A percentile compares a stretch with the other conserved stretches of the same genome.
Conservation (phyloP, 2,113 vertebrate species). For the Tauraco erythrolophus region DNA sequence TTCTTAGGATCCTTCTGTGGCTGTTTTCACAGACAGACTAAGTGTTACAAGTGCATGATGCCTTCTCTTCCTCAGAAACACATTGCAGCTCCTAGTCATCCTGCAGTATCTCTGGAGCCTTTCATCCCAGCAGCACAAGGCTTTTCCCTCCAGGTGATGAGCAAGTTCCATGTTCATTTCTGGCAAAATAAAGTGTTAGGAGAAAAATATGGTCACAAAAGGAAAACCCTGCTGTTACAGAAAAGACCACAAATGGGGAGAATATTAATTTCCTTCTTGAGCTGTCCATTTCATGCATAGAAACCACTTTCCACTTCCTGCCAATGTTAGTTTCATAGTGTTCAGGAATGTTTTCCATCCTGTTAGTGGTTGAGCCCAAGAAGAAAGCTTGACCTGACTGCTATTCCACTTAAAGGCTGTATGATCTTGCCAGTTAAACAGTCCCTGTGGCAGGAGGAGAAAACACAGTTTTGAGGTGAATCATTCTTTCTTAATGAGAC, state of each 20-base stretch:
- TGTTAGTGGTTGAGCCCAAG: background rate
- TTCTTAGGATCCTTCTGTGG: background rate
- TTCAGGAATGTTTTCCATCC: background rate
- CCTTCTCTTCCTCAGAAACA: background rate
- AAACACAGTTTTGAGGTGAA: background rate
- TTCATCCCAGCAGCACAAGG: background rate
- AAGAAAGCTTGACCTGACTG: background rate
- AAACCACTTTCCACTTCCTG: constrained; percentile 1
- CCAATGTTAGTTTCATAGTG: background rate
- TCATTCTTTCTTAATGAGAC: rapidly evolving
- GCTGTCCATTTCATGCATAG: background rate
- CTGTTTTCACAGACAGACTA: background rate
- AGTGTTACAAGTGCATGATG: rapidly evolving
- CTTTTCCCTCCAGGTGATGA: background rate
- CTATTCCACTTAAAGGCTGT: background rate
- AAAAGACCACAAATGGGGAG: background rate
- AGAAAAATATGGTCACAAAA: background rate
- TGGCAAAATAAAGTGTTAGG: background rate
- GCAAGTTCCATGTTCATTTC: background rate
- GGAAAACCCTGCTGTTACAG: background rate
- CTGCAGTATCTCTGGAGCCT: background rate
- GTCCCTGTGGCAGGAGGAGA: background rate
- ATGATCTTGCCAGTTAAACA: background rate
- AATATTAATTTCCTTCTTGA: background rate
- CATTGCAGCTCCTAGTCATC: background rate